Base-by-base conservation (phyloP, 2,113 vertebrate species). In the Urocynchramus pylzowi region DNA sequence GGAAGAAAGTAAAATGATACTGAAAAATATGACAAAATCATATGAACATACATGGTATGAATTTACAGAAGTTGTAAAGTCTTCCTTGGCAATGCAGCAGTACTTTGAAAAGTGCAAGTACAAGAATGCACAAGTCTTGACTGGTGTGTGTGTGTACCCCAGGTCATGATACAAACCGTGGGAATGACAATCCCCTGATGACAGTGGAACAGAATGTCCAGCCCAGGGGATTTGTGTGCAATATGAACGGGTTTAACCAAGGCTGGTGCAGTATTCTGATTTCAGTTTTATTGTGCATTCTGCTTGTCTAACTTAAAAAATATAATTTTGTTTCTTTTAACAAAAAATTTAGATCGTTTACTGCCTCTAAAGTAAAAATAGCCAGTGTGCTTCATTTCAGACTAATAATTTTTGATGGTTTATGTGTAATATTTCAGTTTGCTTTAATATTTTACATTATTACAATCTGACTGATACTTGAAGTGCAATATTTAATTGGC, bases 161-260 rank as follows among this genome's bases (percentile, higher is more conserved):
- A 41, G 24, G 24, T 30, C 11, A 8, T 11, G 4, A 6, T 24
- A 8, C 1, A 0, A 49, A 14, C 42, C 18, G 16, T 37, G 20
- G 26, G 49, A 80, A 16, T 80, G 49, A 31, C 7, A 13, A 23
- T 37, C 20, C 26, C 16, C 7, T 35, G 26, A 15, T 30, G 39
- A 24, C 0, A 0, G 37, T 65, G 61, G 24, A 42, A 18, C 37
- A 50, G 57, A 50, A 30, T 7, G 4, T 53, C 19, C 60, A 65
- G 60, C 39, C 26, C 24, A 15, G 49, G 20, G 16, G 7, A 35
- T 42, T 37, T 53, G 19, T 41, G 37, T 79, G 37, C 19, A 28
- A 19, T 28, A 22, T 23, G 19, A 44, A 23, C 19, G 49, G 15
- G 28, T 57, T 19, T 59, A 60, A 60, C 19, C 53, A 42, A 42